Percentiles rank a stretch among this genome's conserved stretches.
These are phyloP conservation scores for Tinamus guttatus DNA, from an alignment of 2,113 vertebrate genomes.

Conservation along the genomic window DNA sequence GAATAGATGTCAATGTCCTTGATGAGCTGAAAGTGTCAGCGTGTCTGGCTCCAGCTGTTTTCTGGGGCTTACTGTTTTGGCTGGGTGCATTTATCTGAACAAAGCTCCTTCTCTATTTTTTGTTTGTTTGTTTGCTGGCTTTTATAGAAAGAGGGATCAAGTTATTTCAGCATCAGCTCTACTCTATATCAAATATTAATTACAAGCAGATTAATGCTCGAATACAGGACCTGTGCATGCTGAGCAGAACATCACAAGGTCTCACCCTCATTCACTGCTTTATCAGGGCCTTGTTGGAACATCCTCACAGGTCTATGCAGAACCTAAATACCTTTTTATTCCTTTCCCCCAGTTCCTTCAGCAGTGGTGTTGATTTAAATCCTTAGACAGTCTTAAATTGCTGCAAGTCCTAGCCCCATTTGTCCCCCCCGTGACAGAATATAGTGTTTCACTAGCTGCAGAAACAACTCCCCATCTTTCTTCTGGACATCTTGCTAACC, in stretches of 20 bases:
- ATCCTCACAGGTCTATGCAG: not conserved
- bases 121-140: not conserved
- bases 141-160: not conserved
- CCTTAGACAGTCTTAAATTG: not conserved
- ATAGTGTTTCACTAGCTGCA: not conserved
- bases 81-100: not conserved
- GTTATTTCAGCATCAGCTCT: not conserved
- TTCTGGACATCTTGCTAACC: conserved; percentile 26
- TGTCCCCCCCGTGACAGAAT: not conserved
- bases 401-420: not conserved
- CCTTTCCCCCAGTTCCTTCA: not conserved
- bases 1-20: conserved; percentile 17
- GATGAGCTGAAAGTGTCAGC: not conserved
- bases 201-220: not conserved
- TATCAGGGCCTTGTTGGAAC: not conserved
- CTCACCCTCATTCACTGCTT: not conserved
- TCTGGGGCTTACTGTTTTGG: conserved; percentile 3
- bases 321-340: not conserved
- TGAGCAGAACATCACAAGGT: not conserved
- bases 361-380: conserved; percentile 12
- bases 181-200: not conserved
- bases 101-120: not conserved
- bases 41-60: not conserved
- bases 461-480: conserved; percentile 24
- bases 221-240: not conserved